These are phyloP conservation scores for Leucophenga montana DNA, from an alignment of 2,888 invertebrate species.

Conservation along the genomic window DNA sequence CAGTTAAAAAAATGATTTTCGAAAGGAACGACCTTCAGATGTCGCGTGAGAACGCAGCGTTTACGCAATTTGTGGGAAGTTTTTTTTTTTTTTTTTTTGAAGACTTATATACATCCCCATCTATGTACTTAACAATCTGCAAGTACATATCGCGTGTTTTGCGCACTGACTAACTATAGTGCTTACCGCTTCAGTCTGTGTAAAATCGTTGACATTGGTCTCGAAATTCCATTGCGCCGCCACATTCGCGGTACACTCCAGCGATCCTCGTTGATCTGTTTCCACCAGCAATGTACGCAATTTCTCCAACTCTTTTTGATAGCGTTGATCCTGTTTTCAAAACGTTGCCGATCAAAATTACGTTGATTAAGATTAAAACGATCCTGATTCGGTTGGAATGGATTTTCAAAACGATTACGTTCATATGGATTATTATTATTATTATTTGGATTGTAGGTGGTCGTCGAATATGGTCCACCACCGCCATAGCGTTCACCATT, in stretches of 20 bases:
- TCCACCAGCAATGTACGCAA: slow-evolving; percentile 77
- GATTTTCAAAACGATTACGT: slow-evolving; percentile 60
- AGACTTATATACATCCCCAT: too few relatives aligned
- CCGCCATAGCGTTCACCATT: slow-evolving; percentile 23
- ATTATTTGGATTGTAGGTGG: slow-evolving; percentile 41
- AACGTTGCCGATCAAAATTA: slow-evolving; percentile 74
- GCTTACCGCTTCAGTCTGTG: slow-evolving; percentile 89
- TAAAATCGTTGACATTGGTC: slow-evolving; percentile 87
- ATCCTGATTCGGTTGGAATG: slow-evolving; percentile 62
- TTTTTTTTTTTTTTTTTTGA: slow-evolving; percentile 28
- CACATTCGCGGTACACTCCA: slow-evolving; percentile 88
- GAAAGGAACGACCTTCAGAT: slow-evolving; percentile 54
- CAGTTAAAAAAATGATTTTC: too few relatives aligned
- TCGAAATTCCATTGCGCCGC: slow-evolving; percentile 92
- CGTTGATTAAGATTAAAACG: slow-evolving; percentile 65
- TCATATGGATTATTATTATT: slow-evolving; percentile 47
- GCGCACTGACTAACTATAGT: not conserved
- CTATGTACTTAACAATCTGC: too few relatives aligned
- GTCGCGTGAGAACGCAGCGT: slow-evolving; percentile 19
- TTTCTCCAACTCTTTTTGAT: slow-evolving; percentile 70
- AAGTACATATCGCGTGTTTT: slow-evolving; percentile 55
- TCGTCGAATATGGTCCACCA: slow-evolving; percentile 9
- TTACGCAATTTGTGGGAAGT: slow-evolving; percentile 21
- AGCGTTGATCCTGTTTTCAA: slow-evolving; percentile 70
- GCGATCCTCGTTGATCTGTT: slow-evolving; percentile 83